Evolutionary conservation across 2,113 vertebrate species (phyloP), one percentile per base, ranked within the genome.

Genomic region (Butorides virescens): DNA sequence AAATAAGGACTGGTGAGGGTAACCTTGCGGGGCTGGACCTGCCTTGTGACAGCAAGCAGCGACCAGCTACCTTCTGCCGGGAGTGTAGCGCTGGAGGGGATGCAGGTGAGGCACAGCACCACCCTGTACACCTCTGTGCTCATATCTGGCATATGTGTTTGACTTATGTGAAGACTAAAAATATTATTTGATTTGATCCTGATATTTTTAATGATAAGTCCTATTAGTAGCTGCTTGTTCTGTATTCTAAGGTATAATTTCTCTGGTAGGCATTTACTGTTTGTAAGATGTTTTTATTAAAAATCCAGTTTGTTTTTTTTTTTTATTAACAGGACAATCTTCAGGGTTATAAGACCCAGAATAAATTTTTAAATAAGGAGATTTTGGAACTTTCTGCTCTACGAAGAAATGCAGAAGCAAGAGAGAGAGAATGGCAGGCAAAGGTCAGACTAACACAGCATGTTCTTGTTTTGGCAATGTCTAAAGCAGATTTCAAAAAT

Each of bases 301-400:
- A 93, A 94, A 86, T 46, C 26, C 16, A 27, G 34, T 89, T 72
- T 61, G 10, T 5, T 26, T 49, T 49, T 44, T 91, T 87, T 61
- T 55, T 80, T 70, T 20, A 53, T 86, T 37, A 80, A 92, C 98
- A 99, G 99, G 99, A 99, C 96, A 98, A 98, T 93, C 98, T 99
- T 75, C 99, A 99, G 83, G 99, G 99, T 50, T 99, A 99, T 95
- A 99, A 99, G 97, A 98, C 98, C 58, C 99, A 99, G 97, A 99
- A 99, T 96, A 99, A 99, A 86, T 99, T 99, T 95, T 98, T 99
- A 67, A 99, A 99, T 97, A 99, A 99, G 98, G 99, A 99, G 95
- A 99, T 99, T 93, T 96, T 99, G 97, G 99, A 99, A 97, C 98
- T 99, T 91, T 99, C 99, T 13, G 98, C 98, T 22, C 98, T 99